Evolutionary conservation across 2,797 vertebrate genomes (phyloP), one percentile per base, ranked within the genome.

Genomic region (Apogon hyalosoma): DNA sequence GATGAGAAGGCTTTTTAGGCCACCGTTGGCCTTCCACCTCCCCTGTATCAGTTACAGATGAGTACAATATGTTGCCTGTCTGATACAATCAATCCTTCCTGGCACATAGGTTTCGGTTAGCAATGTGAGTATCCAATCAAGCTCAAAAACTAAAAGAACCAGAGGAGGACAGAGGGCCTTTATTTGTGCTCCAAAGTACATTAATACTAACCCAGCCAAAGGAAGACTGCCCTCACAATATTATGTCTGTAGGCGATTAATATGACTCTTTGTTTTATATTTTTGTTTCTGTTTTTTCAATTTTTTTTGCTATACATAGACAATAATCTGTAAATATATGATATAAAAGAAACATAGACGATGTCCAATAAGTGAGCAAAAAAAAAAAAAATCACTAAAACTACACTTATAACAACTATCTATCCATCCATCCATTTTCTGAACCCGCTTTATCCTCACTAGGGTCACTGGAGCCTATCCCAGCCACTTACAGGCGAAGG

Each of bases 61-160:
- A 72, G 67, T 61, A 92, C 89, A 92, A 90, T 87, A 69, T 42
- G 46, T 14, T 39, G 73, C 47, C 69, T 91, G 90, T 92, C 14
- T 73, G 79, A 89, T 87, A 77, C 47, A 72, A 86, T 84, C 82
- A 16, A 54, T 50, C 63, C 78, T 61, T 39, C 24, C 55, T 54
- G 45, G 48, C 13, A 40, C 65, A 80, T 56, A 63, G 73, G 82
- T 83, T 79, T 80, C 77, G 70, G 66, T 67, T 69, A 52, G 75
- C 63, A 78, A 78, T 60, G 39, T 14, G 28, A 76, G 78, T 62
- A 82, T 84, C 69, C 60, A 77, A 74, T 87, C 78, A 73, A 81
- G 64, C 45, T 49, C 2, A 28, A 28, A 28, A 28, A 28, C 24
- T 28, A 3, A 28, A 28, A 7, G 36, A 53, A 71, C 46, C 69